These are phyloP conservation scores for Pristionchus maxplancki DNA, from an alignment of 2,888 invertebrate species.

Conservation along the genomic window DNA sequence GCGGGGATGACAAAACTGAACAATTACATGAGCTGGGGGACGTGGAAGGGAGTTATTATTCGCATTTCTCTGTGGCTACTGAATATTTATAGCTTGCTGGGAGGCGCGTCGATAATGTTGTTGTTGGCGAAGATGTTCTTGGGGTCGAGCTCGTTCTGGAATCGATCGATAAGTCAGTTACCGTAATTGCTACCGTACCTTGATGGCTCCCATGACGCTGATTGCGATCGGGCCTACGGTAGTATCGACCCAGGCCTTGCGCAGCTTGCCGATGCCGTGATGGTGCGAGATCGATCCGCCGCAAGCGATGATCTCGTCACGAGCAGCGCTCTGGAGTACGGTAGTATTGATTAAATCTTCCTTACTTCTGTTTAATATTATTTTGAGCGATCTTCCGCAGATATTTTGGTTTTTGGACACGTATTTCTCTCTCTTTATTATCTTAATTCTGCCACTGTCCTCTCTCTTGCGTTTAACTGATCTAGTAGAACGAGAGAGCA, in stretches of 20 bases:
- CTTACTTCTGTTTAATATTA: no score
- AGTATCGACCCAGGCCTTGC: slow-evolving; percentile 89
- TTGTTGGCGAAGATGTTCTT: slow-evolving; percentile 93
- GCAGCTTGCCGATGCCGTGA: slow-evolving; percentile 88
- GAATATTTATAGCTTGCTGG: slow-evolving; percentile 43
- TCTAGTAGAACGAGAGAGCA: not conserved
- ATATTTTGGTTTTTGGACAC: no score
- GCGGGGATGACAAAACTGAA: not conserved
- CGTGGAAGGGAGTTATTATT: not conserved
- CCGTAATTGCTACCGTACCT: slow-evolving; percentile 78
- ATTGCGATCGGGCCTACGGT: slow-evolving; percentile 90
- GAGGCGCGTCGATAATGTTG: slow-evolving; percentile 83
- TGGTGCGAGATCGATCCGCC: slow-evolving; percentile 96
- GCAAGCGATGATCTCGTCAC: slow-evolving; percentile 92
- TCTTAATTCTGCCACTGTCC: no score
- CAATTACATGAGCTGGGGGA: not conserved
- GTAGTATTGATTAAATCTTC: not conserved
- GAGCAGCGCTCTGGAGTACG: slow-evolving; percentile 83
- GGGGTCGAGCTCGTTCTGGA: slow-evolving; percentile 87
- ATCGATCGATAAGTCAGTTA: not conserved
- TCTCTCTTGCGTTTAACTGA: no score
- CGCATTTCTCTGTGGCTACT: not conserved
- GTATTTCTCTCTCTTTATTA: no score
- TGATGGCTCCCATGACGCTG: slow-evolving; percentile 87
- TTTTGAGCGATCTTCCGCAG: no score